Evolutionary conservation across 2,888 invertebrate species (phyloP).

Genomic region (Yponomeuta evonymella): DNA sequence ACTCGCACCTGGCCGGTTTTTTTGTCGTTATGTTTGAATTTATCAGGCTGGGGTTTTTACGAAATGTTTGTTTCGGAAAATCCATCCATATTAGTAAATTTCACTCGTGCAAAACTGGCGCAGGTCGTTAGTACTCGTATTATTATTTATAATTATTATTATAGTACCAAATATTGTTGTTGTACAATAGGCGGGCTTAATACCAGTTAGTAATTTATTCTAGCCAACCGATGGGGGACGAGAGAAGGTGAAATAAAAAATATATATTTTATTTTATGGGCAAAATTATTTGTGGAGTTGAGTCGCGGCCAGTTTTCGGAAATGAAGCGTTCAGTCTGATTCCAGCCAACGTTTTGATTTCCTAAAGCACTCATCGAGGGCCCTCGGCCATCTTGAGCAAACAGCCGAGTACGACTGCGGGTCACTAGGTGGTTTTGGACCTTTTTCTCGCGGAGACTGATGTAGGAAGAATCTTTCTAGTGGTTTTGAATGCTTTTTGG

Average conservation of each 20-base stretch:
- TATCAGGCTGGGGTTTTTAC: too few relatives aligned
- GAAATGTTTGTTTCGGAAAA: too few relatives aligned
- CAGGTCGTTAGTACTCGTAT: too few relatives aligned
- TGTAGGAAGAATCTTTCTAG: background rate
- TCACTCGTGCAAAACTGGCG: too few relatives aligned
- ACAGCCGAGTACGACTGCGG: constrained; percentile 23
- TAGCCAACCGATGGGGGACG: too few relatives aligned
- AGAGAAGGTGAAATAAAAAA: too few relatives aligned
- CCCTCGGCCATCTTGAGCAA: constrained; percentile 19
- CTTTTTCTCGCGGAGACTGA: background rate
- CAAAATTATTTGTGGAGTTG: background rate
- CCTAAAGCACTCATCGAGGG: constrained; percentile 16
- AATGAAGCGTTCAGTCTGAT: constrained; percentile 25
- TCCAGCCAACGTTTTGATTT: constrained; percentile 15
- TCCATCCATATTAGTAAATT: too few relatives aligned
- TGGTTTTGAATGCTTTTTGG: background rate
- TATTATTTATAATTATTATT: background rate
- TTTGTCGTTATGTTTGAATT: too few relatives aligned
- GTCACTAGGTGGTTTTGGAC: constrained; percentile 19
- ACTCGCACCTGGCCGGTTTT: too few relatives aligned
- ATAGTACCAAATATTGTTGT: background rate
- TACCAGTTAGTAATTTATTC: too few relatives aligned
- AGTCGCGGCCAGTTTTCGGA: constrained; percentile 21
- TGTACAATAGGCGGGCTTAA: too few relatives aligned
- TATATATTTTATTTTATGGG: background rate